These are phyloP conservation scores for Autographa gamma DNA, from an alignment of 2,888 invertebrate species.

Conservation along the genomic window DNA sequence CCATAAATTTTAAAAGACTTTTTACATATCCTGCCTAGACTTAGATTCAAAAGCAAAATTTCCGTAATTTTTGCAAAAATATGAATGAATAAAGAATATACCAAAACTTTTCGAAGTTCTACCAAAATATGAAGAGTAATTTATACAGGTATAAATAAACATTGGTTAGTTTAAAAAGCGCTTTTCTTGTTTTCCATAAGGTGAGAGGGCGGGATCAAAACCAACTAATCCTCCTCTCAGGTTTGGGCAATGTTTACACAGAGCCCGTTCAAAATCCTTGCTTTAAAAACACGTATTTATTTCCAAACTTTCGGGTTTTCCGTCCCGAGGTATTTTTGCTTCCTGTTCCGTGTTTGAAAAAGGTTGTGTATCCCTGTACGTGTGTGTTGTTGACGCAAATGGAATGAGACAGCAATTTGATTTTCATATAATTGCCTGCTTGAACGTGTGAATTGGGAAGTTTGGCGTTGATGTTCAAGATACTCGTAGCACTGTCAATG, in stretches of 20 bases:
- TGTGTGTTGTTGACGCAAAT: neutral
- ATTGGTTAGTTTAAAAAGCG: neutral
- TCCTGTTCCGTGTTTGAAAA: conserved; percentile 19
- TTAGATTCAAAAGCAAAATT: too few relatives aligned
- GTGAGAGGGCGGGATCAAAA: conserved; percentile 12
- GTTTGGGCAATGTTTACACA: conserved; percentile 32
- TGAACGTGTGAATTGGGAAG: neutral
- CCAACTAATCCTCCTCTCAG: conserved; percentile 4
- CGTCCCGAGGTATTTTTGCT: conserved; percentile 15
- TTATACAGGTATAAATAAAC: conserved; percentile 14
- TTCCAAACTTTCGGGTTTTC: conserved; percentile 30
- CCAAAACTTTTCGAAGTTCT: too few relatives aligned
- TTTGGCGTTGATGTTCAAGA: neutral
- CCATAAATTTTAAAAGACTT: too few relatives aligned
- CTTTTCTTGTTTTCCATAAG: conserved; percentile 14
- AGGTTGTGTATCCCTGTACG: conserved; percentile 10
- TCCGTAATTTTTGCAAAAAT: too few relatives aligned
- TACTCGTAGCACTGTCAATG: too few relatives aligned
- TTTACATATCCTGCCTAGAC: too few relatives aligned
- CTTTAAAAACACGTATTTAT: conserved; percentile 25
- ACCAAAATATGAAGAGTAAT: neutral
- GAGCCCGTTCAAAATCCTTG: conserved; percentile 15
- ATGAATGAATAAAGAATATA: too few relatives aligned
- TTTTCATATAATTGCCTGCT: neutral
- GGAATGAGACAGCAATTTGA: conserved; percentile 1